Evolutionary conservation across 2,113 vertebrate genomes (phyloP).

Genomic region (Isichthys henryi): DNA sequence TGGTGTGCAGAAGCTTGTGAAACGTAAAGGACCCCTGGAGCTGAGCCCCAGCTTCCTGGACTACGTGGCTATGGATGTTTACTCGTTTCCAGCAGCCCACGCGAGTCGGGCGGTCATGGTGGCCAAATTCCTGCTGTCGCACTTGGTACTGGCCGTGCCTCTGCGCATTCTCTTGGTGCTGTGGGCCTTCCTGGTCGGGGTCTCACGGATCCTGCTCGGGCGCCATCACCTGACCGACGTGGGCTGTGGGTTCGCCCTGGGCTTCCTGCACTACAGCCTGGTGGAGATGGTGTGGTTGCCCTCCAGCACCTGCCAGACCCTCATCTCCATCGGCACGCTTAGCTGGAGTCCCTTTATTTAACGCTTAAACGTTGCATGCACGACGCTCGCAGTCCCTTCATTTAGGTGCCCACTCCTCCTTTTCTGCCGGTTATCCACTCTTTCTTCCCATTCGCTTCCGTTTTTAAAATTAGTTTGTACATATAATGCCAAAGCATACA

Average conservation of each 20-base stretch:
- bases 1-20: slow-evolving; percentile 79
- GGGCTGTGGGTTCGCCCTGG: slow-evolving; percentile 74
- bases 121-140: slow-evolving; percentile 83
- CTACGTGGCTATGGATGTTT: slow-evolving; percentile 82
- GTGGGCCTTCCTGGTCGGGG: slow-evolving; percentile 79
- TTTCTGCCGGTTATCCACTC: not conserved
- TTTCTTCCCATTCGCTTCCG: not conserved
- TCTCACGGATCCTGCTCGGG: slow-evolving; percentile 80
- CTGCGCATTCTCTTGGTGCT: slow-evolving; percentile 80
- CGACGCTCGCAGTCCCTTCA: not conserved
- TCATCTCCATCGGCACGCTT: slow-evolving; percentile 75
- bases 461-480: not conserved
- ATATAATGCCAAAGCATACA: not conserved
- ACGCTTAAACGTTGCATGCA: not conserved
- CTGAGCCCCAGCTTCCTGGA: slow-evolving; percentile 71
- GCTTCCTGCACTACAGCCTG: slow-evolving; percentile 82
- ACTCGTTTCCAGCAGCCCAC: slow-evolving; percentile 82
- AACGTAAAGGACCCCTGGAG: slow-evolving; percentile 75
- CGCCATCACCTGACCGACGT: slow-evolving; percentile 86
- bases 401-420: not conserved
- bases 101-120: slow-evolving; percentile 84
- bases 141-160: slow-evolving; percentile 86
- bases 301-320: slow-evolving; percentile 81
- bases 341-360: slow-evolving; percentile 50
- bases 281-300: slow-evolving; percentile 90